Base-by-base conservation (phyloP, 2,797 vertebrate genomes). In the Pseudochirops cupreus region DNA sequence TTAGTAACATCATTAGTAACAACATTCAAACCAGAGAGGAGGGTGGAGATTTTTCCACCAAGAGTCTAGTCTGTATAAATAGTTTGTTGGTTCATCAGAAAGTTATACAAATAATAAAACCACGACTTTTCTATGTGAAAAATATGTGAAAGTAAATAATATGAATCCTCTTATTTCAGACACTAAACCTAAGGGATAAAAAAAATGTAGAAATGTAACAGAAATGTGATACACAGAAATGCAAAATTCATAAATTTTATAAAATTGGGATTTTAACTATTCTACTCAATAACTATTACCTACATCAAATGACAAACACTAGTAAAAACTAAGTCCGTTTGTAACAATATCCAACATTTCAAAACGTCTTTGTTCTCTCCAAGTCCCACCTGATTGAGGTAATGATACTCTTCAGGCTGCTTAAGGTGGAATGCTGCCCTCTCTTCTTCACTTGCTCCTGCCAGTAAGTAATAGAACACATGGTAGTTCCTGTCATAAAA, bases 381-480 rank as follows among this genome's bases (percentile, higher is more conserved):
- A 91, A 62, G 94, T 98, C 99, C 98, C 98, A 99, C 99, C 99
- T 99, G 99, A 98, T 99, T 99, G 97, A 99, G 99, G 98, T 99
- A 99, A 99, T 99, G 99, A 98, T 99, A 99, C 97, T 99, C 99
- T 98, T 99, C 99, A 94, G 99, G 99, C 96, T 99, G 99, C 98
- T 99, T 99, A 97, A 99, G 99, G 97, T 99, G 99, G 98, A 99
- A 99, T 13, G 99, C 98, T 93, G 98, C 98, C 97, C 99, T 99
- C 98, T 99, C 99, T 94, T 99, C 99, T 98, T 99, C 99, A 95
- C 99, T 99, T 0, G 99, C 99, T 98, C 99, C 99, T 97, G 99
- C 99, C 99, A 99, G 99, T 97, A 99, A 99, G 99, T 99, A 99
- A 98, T 99, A 99, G 98, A 99, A 99, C 58, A 99, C 99, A 94